phyloP scores from a whole-genome alignment of 2,888 invertebrate genomes.

The Lottia scabra region DNA sequence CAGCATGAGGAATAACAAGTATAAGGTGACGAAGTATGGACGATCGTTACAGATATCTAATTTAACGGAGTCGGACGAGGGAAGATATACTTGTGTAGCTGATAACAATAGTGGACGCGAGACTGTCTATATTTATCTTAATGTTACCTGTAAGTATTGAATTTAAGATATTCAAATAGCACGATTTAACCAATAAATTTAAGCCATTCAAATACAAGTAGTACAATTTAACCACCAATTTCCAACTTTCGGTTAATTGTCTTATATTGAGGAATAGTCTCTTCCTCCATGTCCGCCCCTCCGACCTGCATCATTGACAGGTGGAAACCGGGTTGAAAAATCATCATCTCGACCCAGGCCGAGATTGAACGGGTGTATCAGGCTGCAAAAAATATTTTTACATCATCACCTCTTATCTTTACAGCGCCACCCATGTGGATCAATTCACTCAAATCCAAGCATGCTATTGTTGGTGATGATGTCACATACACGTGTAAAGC shows the following conservation, averaged over 20 bases:
- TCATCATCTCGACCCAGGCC: too few species aligned
- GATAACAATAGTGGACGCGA: neutral
- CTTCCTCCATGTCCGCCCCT: too few species aligned
- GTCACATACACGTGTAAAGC: slow-evolving; percentile 25
- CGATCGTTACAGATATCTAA: slow-evolving; percentile 24
- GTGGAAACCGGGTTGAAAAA: too few species aligned
- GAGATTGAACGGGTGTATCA: too few species aligned
- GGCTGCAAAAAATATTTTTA: too few species aligned
- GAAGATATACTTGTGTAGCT: slow-evolving; percentile 22
- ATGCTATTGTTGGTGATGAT: slow-evolving; percentile 11
- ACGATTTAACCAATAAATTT: too few species aligned
- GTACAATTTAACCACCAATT: too few species aligned
- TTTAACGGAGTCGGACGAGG: slow-evolving; percentile 22
- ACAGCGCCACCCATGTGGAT: slow-evolving; percentile 30
- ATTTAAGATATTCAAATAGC: too few species aligned
- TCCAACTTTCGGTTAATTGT: too few species aligned
- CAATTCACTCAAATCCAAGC: slow-evolving; percentile 4
- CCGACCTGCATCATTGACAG: too few species aligned
- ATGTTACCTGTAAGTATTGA: slow-evolving; percentile 26
- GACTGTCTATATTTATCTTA: slow-evolving; percentile 4
- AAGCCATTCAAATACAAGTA: too few species aligned
- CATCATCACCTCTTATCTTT: neutral
- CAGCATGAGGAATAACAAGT: neutral
- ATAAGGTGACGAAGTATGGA: neutral
- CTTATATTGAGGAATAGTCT: too few species aligned